Conservation (phyloP, 2,113 vertebrate genomes). For the Climacteris rufus region DNA sequence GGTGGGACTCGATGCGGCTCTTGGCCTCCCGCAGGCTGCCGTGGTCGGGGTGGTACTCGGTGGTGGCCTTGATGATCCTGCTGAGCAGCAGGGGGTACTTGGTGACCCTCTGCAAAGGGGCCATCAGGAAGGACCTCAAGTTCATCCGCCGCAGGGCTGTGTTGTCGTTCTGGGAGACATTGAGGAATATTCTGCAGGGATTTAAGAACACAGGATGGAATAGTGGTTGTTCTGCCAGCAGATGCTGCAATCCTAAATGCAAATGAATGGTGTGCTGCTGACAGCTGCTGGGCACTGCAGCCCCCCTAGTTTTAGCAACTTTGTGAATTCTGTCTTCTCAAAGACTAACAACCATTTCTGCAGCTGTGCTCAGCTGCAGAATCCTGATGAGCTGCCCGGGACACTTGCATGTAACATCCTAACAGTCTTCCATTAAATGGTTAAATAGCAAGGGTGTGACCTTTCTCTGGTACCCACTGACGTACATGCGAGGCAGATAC, state of each 20-base stretch:
- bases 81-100: conserved; percentile 89
- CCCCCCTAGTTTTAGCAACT: neutral
- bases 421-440: neutral
- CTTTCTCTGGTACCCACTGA: neutral
- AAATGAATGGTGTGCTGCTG: neutral
- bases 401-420: neutral
- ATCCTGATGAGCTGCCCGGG: neutral
- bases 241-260: neutral
- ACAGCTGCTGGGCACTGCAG: neutral
- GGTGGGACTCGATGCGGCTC: conserved; percentile 87
- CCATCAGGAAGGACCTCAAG: conserved; percentile 90
- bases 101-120: conserved; percentile 88
- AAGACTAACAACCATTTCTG: neutral
- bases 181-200: conserved; percentile 85
- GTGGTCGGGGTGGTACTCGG: conserved; percentile 84
- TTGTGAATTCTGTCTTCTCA: neutral
- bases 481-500: neutral
- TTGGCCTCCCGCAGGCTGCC: conserved; percentile 85
- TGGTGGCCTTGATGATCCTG: conserved; percentile 86
- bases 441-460: neutral
- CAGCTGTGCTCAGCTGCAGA: neutral
- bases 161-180: conserved; percentile 93
- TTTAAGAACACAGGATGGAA: conserved; percentile 17
- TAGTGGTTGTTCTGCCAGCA: neutral
- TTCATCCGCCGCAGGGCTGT: conserved; percentile 89